phyloP scores from a whole-genome alignment of 2,113 vertebrate genomes.

The Rhynchomys soricoides region DNA sequence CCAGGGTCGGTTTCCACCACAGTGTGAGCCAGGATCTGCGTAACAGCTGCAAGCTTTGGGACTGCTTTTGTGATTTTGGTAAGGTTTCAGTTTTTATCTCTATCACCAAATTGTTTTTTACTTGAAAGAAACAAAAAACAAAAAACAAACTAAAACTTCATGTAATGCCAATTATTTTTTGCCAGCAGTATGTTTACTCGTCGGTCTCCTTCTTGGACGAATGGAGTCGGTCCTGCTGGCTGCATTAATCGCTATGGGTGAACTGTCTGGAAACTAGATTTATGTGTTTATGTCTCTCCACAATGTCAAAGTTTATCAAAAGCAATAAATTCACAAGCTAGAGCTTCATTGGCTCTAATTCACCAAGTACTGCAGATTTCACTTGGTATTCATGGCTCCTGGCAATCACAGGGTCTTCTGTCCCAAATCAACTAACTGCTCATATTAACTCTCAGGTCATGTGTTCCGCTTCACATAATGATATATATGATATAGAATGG shows the following conservation, averaged over 20 bases:
- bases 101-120: not conserved
- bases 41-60: not conserved
- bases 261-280: not conserved
- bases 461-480: rapidly evolving
- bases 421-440: not conserved
- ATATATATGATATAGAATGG: not conserved
- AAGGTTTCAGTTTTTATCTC: not conserved
- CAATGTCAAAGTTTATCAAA: not conserved
- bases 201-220: not conserved
- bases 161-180: not conserved
- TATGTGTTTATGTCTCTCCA: not conserved
- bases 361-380: not conserved
- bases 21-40: not conserved
- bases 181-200: not conserved
- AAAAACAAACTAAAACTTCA: not conserved
- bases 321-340: not conserved
- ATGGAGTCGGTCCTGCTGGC: not conserved
- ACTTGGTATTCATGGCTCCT: not conserved
- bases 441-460: not conserved
- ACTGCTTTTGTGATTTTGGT: not conserved
- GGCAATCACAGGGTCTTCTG: not conserved
- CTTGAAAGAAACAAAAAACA: not conserved
- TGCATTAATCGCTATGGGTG: not conserved
- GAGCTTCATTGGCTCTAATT: not conserved
- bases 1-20: not conserved